A percentile compares a stretch with the other conserved stretches of the same genome.
phyloP scores from a whole-genome alignment of 2,113 vertebrate genomes.

The Thunnus thynnus region DNA sequence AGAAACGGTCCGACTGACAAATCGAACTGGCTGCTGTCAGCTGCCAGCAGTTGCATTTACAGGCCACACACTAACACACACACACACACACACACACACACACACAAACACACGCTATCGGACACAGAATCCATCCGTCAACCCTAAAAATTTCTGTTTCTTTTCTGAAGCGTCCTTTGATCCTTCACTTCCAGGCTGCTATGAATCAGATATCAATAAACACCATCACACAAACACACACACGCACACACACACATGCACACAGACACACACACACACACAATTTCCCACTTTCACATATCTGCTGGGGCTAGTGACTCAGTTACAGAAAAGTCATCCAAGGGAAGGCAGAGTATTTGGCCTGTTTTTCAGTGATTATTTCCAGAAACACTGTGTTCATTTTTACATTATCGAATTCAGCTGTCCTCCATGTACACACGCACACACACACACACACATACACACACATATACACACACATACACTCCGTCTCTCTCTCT shows the following conservation, averaged over 20 bases:
- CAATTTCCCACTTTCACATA: background rate
- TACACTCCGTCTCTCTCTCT: background rate
- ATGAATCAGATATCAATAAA: constrained; percentile 20
- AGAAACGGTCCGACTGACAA: background rate
- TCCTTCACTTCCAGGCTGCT: background rate
- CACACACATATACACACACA: background rate
- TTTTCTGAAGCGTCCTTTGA: background rate
- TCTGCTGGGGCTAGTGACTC: constrained; percentile 26
- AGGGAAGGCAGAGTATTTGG: background rate
- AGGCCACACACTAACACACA: background rate
- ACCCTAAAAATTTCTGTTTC: background rate
- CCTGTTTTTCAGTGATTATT: constrained; percentile 11
- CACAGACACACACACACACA: constrained; percentile 2
- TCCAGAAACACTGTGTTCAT: constrained; percentile 13
- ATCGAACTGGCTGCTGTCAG: background rate
- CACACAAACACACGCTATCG: background rate
- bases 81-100: background rate
- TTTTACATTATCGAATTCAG: background rate
- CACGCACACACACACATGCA: constrained; percentile 14
- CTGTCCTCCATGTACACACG: no score
- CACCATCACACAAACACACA: background rate
- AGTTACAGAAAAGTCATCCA: constrained; percentile 9
- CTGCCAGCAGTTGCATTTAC: background rate
- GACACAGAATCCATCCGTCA: background rate
- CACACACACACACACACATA: background rate